Conservation (phyloP, 30 jellyfish, hydroid and myxozoan genomes). For the Cassiopea xamachana region DNA sequence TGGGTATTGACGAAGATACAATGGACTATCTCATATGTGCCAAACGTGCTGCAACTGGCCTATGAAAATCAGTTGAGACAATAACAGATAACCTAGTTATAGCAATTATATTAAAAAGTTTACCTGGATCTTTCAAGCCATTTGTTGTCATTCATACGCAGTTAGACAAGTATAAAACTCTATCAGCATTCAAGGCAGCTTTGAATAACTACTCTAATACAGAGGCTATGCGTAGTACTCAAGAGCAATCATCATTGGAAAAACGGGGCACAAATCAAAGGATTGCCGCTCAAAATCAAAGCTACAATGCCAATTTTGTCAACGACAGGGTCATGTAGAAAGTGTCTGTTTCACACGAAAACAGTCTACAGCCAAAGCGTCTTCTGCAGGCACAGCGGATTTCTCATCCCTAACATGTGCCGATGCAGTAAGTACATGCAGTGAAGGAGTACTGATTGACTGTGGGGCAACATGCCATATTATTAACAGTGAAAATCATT, state of each 20-base stretch:
- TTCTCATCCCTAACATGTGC: constrained; percentile 17
- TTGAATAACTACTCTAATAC: constrained; percentile 48
- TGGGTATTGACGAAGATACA: constrained; percentile 22
- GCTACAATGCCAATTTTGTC: constrained; percentile 53
- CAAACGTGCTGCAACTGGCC: constrained; percentile 17
- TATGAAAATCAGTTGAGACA: constrained; percentile 1
- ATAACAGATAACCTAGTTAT: background rate
- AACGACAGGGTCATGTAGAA: constrained; percentile 48
- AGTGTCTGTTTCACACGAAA: constrained; percentile 41
- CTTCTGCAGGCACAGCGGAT: constrained; percentile 18
- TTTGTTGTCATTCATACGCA: constrained; percentile 73
- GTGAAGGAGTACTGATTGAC: constrained; percentile 28
- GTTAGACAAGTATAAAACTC: constrained; percentile 50
- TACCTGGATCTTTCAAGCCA: constrained; percentile 50
- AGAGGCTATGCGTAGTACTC: constrained; percentile 37
- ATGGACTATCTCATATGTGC: constrained; percentile 2
- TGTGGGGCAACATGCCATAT: constrained; percentile 57
- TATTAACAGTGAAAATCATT: constrained; percentile 3
- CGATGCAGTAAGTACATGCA: constrained; percentile 24
- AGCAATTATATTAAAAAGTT: constrained; percentile 11
- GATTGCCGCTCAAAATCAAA: background rate
- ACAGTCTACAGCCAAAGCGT: constrained; percentile 11
- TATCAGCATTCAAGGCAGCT: constrained; percentile 66
- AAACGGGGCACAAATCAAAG: constrained; percentile 45
- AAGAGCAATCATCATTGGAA: constrained; percentile 43